Base-by-base conservation (phyloP, 2,113 vertebrate genomes). In the Vulpes ferrilata region DNA sequence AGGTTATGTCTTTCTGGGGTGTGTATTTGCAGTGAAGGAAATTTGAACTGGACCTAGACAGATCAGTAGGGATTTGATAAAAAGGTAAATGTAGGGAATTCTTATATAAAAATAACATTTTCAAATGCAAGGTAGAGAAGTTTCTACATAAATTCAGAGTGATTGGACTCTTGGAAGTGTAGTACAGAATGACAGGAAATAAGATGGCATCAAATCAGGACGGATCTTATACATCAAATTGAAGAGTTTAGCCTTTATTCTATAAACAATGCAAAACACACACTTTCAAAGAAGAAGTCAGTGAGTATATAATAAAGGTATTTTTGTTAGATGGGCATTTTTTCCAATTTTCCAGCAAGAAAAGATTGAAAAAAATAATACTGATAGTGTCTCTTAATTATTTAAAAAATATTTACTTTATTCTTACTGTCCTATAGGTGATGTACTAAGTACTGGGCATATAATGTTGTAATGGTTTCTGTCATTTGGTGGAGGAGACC, bases 321-420 rank as follows among this genome's bases (percentile, higher is more conserved):
- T 73, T 79, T 90, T 43, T 73, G 53, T 84, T 59, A 80, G 30
- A 2, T 73, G 67, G 32, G 51, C 9, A 62, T 3, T 74, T 74
- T 97, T 53, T 84, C 13, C 27, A 80, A 55, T 43, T 57, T 30
- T 64, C 23, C 69, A 27, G 20, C 11, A 67, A 80, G 25, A 65
- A 79, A 74, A 57, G 11, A 89, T 74, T 95, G 7, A 27, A 62
- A 76, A 76, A 94, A 90, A 59, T 32, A 73, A 35, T 38, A 17
- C 11, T 67, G 3, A 7, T 25, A 65, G 8, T 12, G 20, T 30
- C 32, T 32, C 10, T 27, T 57, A 57, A 48, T 74, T 35, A 35
- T 74, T 43, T 81, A 16, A 48, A 62, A 88, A 67, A 25, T 79
- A 51, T 8, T 20, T 86, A 12, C 30, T 53, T 88, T 74, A 86